phyloP scores from a whole-genome alignment of 2,888 invertebrate species.

The Pachydiplax longipennis region DNA sequence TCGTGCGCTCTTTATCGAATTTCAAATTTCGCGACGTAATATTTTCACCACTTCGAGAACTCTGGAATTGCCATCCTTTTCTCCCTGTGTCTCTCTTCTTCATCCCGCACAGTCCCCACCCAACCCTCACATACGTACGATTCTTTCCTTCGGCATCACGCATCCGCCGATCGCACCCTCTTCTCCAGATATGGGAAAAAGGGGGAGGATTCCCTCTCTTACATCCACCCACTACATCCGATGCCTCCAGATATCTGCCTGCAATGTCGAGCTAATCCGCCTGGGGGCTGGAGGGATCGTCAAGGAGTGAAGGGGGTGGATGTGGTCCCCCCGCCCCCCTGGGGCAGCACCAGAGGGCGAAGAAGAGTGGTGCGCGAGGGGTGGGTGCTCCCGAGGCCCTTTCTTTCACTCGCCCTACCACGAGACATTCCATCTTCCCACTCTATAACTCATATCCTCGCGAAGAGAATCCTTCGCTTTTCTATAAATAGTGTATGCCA shows the following conservation, averaged over 20 bases:
- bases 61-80: background rate
- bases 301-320: background rate
- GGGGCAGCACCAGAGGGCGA: background rate
- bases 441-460: background rate
- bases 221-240: constrained; percentile 1
- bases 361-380: background rate
- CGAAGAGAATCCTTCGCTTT: background rate
- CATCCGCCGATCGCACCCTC: background rate
- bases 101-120: background rate
- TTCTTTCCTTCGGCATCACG: background rate
- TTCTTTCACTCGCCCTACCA: background rate
- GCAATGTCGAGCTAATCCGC: constrained; percentile 1
- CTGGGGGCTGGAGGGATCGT: background rate
- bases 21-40: background rate
- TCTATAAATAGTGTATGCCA: background rate
- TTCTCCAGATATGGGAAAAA: background rate
- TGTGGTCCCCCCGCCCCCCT: background rate
- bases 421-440: background rate
- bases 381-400: background rate
- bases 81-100: background rate
- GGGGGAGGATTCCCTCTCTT: background rate
- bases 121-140: background rate
- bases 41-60: background rate
- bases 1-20: background rate
- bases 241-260: background rate